phyloP scores from a whole-genome alignment of 1,140 invertebrate genomes.

The Teleogryllus occipitalis region DNA sequence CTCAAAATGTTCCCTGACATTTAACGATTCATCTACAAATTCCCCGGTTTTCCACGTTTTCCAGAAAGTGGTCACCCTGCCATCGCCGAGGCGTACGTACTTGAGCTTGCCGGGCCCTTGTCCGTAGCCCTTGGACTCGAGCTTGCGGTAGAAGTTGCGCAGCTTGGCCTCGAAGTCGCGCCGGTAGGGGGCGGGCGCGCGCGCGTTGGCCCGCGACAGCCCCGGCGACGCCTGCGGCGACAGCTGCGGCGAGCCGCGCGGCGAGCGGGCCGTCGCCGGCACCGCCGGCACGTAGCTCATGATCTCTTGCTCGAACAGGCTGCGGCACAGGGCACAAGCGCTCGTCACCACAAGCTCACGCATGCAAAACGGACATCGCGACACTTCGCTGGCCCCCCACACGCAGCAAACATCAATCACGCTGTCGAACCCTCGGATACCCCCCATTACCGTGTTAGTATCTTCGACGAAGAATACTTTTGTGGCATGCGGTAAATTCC shows the following conservation, averaged over 20 bases:
- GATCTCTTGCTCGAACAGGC: conserved; percentile 95
- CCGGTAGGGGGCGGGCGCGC: conserved; percentile 78
- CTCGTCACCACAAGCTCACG: too few species aligned
- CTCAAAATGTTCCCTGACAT: too few species aligned
- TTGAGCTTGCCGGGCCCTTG: conserved; percentile 93
- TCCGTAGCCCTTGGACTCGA: conserved; percentile 93
- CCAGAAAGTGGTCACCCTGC: too few species aligned
- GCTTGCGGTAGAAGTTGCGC: conserved; percentile 86
- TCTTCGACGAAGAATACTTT: too few species aligned
- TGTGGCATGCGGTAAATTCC: too few species aligned
- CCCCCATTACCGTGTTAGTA: too few species aligned
- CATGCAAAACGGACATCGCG: too few species aligned
- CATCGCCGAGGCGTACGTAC: conserved; percentile 46
- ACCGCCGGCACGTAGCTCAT: conserved; percentile 88
- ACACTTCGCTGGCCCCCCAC: too few species aligned
- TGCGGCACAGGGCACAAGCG: conserved; percentile 40
- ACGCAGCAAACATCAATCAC: too few species aligned
- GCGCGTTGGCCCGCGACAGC: conserved; percentile 59
- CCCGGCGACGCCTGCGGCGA: conserved; percentile 75
- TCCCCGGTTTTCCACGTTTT: too few species aligned
- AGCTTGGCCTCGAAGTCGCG: conserved; percentile 94
- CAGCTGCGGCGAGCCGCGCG: conserved; percentile 52
- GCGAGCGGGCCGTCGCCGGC: conserved; percentile 36
- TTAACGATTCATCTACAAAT: too few species aligned
- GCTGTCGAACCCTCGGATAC: too few species aligned